These are phyloP conservation scores for Odontothrips loti DNA, from an alignment of 2,888 invertebrate genomes.

Conservation along the genomic window DNA sequence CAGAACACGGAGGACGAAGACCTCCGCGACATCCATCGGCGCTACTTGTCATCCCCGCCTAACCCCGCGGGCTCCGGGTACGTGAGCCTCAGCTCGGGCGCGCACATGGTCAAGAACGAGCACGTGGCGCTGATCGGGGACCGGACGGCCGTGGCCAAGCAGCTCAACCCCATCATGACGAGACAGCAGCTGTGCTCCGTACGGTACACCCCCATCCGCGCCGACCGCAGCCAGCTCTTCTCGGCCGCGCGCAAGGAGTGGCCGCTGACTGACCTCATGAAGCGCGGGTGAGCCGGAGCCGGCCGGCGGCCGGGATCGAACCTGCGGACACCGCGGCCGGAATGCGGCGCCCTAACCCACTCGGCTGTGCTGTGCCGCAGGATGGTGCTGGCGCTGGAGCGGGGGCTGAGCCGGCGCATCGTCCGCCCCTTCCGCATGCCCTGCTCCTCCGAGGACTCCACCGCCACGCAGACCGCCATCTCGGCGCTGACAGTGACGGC, in stretches of 20 bases:
- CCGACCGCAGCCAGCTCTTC: not conserved
- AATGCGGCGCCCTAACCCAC: no score
- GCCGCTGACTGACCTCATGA: not conserved
- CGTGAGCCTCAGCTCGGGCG: not conserved
- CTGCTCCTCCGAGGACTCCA: not conserved
- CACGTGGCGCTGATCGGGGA: not conserved
- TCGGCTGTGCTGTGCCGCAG: no score
- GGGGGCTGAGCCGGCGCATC: not conserved
- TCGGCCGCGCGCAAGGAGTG: not conserved
- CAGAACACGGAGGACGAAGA: not conserved
- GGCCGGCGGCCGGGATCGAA: not conserved
- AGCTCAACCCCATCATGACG: conserved; percentile 6
- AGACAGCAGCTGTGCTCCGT: not conserved
- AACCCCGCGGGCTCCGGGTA: not conserved
- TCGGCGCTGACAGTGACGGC: not conserved
- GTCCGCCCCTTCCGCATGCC: not conserved
- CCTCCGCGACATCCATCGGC: not conserved
- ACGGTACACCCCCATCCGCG: not conserved
- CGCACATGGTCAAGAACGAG: not conserved
- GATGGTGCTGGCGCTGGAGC: not conserved
- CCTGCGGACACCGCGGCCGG: no score
- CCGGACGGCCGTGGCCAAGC: not conserved
- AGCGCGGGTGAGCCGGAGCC: not conserved
- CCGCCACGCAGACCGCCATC: not conserved
- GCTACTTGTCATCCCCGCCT: not conserved